Evolutionary conservation across 2,888 invertebrate species (phyloP).

Genomic region (Hipparchia sbordonii): DNA sequence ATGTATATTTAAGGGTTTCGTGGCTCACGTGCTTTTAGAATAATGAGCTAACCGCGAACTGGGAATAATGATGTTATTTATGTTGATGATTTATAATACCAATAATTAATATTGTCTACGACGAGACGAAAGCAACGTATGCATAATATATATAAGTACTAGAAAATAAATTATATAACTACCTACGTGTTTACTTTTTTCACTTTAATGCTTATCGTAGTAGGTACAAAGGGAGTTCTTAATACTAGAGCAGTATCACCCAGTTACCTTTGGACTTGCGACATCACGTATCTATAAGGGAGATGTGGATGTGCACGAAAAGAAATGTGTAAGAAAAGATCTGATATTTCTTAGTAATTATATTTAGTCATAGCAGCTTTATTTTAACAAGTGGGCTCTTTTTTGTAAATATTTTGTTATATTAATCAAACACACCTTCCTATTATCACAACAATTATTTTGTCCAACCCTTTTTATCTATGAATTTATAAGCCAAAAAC

Average conservation of each 20-base stretch:
- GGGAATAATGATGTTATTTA: conserved; percentile 41
- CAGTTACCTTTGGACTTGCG: no score
- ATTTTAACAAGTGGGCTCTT: no score
- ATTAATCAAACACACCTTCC: no score
- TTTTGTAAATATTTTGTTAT: no score
- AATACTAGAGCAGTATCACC: no score
- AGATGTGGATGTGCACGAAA: no score
- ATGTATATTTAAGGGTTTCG: conserved; percentile 80
- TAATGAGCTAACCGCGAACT: conserved; percentile 73
- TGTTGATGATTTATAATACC: conserved; percentile 21
- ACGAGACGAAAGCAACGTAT: not conserved
- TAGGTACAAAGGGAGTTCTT: no score
- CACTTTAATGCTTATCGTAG: no score
- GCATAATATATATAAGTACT: not conserved
- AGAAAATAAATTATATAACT: not conserved
- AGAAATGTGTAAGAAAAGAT: no score
- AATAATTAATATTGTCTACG: not conserved
- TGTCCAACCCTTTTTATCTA: conserved; percentile 46
- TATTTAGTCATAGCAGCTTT: no score
- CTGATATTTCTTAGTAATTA: no score
- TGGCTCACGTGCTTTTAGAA: conserved; percentile 78
- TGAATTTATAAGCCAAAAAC: conserved; percentile 57
- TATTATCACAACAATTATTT: conserved; percentile 41
- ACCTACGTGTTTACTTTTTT: not conserved
- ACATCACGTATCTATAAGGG: no score